Evolutionary conservation across 2,797 vertebrate species (phyloP), one percentile per base, ranked within the genome.

Genomic region (Coreius guichenoti): DNA sequence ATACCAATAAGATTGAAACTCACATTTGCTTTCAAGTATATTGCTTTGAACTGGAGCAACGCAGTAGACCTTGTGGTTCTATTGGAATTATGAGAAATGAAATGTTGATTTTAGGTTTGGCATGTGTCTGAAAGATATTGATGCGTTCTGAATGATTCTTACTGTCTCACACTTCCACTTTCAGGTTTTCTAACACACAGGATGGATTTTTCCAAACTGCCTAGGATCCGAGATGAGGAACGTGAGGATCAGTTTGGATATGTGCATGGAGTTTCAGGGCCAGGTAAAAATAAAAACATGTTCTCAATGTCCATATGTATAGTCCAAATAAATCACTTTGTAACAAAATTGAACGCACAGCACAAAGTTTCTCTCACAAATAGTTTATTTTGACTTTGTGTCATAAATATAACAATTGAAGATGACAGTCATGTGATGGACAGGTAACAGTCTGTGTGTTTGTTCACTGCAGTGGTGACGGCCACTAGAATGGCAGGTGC

Each of bases 401-500:
- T 31, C 61, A 65, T 29, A 16, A 23, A 68, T 31, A 2, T 47
- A 14, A 69, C 1, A 11, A 36, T n/a, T 29, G 21, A 77, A 56
- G 58, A 72, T 36, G 47, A 43, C 2, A 17, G 43, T 68, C 49
- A 58, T 79, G 65, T 36, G 67, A 33, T 31, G 65, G 76, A 23
- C 36, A 17, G 49, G 33, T 72, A 7, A 73, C 45, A 73, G 5
- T 76, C n/a, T 77, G 29, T 83, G 21, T 74, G 13, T 79, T 9
- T 86, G 51, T 81, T 26, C 17, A 8, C 23, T 70, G 3, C 94
- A 99, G 98, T 99, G 93, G 98, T 99, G 86, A 99, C 96, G 0
- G 98, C 98, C 0, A 96, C 96, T 84, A 96, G 97, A 43, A 99
- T 99, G 98, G 96, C 97, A 0, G 98, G 98, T 23, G 97, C 98